phyloP scores from a whole-genome alignment of 2,113 vertebrate genomes.

The Onychorhynchus coronatus region DNA sequence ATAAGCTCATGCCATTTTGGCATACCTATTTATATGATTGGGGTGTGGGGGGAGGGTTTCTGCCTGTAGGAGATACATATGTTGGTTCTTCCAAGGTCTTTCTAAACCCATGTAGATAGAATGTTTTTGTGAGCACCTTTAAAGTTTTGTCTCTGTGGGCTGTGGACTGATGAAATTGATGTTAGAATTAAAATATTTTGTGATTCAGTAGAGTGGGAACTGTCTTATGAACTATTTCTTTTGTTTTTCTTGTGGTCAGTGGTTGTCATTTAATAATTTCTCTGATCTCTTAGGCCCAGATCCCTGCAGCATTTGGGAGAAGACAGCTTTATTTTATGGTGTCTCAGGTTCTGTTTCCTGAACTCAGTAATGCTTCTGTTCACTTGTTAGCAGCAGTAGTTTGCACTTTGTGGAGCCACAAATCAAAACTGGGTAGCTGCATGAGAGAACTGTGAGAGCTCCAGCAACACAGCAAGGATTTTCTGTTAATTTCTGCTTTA shows the following conservation, averaged over 20 bases:
- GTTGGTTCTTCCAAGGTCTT: neutral
- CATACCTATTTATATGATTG: constrained; percentile 22
- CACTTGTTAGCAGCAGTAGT: neutral
- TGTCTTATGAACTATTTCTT: neutral
- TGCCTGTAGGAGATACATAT: neutral
- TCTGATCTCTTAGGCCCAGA: neutral
- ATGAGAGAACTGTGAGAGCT: neutral
- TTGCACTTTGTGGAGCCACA: neutral
- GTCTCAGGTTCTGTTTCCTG: neutral
- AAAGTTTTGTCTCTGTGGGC: neutral
- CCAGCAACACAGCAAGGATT: neutral
- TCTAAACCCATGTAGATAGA: neutral
- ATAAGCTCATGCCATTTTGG: neutral
- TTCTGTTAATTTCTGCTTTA: neutral
- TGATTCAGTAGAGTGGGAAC: neutral
- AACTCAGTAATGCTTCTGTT: neutral
- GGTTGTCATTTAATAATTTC: neutral
- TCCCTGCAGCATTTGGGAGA: neutral
- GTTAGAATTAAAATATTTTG: constrained; percentile 48
- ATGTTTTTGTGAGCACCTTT: constrained; percentile 16
- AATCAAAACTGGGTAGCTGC: neutral
- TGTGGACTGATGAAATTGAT: neutral
- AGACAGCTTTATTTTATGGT: neutral
- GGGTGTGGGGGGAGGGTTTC: neutral
- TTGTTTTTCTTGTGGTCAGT: neutral